These are phyloP conservation scores for Penaeus japonicus DNA, from an alignment of 1,140 invertebrate species.

Conservation along the genomic window DNA sequence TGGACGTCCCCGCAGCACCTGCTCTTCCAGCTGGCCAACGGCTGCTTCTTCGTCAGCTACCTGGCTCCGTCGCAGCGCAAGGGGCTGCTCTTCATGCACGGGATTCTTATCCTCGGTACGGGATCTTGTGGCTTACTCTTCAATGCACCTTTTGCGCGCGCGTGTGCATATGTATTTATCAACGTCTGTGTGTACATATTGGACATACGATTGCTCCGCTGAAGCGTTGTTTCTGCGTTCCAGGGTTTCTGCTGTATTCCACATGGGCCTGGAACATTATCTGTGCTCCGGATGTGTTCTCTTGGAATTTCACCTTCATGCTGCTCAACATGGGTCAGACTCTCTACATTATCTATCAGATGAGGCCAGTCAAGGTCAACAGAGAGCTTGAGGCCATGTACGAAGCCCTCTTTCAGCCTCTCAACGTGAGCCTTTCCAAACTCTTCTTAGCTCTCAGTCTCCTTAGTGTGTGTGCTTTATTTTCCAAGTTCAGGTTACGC, in stretches of 20 bases:
- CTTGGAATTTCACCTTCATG: slow-evolving; percentile 87
- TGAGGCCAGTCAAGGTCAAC: slow-evolving; percentile 85
- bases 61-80: slow-evolving; percentile 79
- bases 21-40: slow-evolving; percentile 78
- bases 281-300: slow-evolving; percentile 87
- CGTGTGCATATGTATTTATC: not conserved
- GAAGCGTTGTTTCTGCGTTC: slow-evolving; percentile 46
- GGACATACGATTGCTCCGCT: not conserved
- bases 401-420: slow-evolving; percentile 80
- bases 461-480: not conserved
- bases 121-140: not conserved
- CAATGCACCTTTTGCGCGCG: no score
- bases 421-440: slow-evolving; percentile 72
- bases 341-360: slow-evolving; percentile 79
- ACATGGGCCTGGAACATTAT: slow-evolving; percentile 90
- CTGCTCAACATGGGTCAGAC: slow-evolving; percentile 85
- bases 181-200: not conserved
- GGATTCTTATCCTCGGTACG: slow-evolving; percentile 78
- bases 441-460: not conserved
- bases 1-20: slow-evolving; percentile 71
- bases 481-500: not conserved
- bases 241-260: slow-evolving; percentile 82
- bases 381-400: slow-evolving; percentile 86
- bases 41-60: slow-evolving; percentile 78
- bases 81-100: slow-evolving; percentile 83